Evolutionary conservation across 2,113 vertebrate genomes (phyloP).

Genomic region (Columbina picui): DNA sequence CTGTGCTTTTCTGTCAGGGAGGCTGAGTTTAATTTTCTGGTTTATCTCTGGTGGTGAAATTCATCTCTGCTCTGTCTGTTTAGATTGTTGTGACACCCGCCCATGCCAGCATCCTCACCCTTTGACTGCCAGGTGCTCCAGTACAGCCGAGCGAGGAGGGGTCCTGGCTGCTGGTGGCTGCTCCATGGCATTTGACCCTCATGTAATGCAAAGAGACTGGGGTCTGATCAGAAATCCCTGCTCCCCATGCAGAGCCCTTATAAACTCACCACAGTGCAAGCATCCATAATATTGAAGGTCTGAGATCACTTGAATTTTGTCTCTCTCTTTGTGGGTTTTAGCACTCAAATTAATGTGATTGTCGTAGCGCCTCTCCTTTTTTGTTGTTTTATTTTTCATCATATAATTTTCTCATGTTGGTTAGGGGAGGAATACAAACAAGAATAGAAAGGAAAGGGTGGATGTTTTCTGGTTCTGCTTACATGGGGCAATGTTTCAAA

Average conservation of each 20-base stretch:
- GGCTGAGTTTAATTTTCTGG: slow-evolving; percentile 35
- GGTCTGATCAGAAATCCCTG: background rate
- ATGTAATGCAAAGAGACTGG: rapidly evolving
- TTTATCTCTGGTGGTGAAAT: slow-evolving; percentile 27
- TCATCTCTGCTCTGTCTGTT: slow-evolving; percentile 47
- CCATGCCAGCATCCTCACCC: background rate
- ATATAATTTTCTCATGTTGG: background rate
- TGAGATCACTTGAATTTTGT: background rate
- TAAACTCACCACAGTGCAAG: background rate
- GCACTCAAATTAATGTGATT: background rate
- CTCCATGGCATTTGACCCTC: background rate
- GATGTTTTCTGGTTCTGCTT: background rate
- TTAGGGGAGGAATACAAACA: background rate
- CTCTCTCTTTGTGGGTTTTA: background rate
- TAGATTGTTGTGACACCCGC: background rate
- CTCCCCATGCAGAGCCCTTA: background rate
- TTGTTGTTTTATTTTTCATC: background rate
- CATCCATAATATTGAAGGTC: rapidly evolving
- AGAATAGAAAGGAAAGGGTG: background rate
- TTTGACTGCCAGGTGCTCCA: background rate
- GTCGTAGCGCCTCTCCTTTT: background rate
- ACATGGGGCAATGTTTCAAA: background rate
- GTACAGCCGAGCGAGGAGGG: background rate
- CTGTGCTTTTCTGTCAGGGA: background rate
- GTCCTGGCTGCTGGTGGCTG: background rate